Base-by-base conservation (phyloP, 1,140 invertebrate genomes). In the Ostrea edulis region DNA sequence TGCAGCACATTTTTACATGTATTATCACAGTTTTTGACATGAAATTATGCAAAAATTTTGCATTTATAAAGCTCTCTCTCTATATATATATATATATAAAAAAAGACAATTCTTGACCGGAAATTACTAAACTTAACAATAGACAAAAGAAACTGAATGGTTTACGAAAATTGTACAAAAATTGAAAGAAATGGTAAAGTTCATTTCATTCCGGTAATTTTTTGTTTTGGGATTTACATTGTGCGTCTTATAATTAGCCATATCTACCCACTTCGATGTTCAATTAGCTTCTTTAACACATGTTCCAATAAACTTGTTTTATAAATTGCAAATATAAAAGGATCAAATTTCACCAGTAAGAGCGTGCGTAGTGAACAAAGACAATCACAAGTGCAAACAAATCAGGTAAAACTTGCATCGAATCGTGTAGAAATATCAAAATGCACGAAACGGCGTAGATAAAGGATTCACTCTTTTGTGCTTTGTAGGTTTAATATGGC, bases 321-420 rank as follows among this genome's bases (percentile, higher is more conserved):
- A 29, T 77, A 25, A 25, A 77, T 77, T 77, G 68, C 25, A 77
- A 77, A 77, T 77, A 25, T n/a, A 62, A 17, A 62, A 20, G 55
- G 14, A 62, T 77, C 68, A 77, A 77, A 77, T 77, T 77, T 17
- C 22, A 77, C 29, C 68, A 77, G 8, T 25, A 77, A 77, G 68
- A 2, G 29, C 11, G 22, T 14, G 68, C 68, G 35, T 44, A 44
- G 9, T 77, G 22, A 12, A 35, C 3, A 44, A 29, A 29, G 68
- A 77, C 68, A 77, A 77, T 77, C 68, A 77, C 22, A 77, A 77
- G 29, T 77, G 68, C 68, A 77, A 77, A 77, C 25, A 77, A 77
- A 77, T 77, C 68, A 35, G 14, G 7, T 35, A 14, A 77, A 29
- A 14, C 25, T 77, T 25, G 29, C 25, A n/a, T 77, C n/a, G 9